Conservation (phyloP, 2,888 invertebrate genomes). For the Hoplodrina blanda region DNA sequence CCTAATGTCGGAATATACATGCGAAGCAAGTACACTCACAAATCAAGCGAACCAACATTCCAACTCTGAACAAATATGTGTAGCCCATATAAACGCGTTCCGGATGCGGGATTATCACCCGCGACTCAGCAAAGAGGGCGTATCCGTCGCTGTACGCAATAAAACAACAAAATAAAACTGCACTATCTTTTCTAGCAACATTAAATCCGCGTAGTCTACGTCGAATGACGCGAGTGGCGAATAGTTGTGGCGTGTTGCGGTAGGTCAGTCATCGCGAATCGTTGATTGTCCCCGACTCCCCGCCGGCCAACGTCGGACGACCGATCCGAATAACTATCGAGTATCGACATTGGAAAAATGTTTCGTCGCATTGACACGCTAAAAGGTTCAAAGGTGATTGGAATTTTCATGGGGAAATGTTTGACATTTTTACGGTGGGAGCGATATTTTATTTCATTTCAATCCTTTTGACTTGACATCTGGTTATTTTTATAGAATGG, state of each 20-base stretch:
- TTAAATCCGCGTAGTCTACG: constrained; percentile 64
- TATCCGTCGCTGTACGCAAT: constrained; percentile 32
- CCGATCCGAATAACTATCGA: constrained; percentile 46
- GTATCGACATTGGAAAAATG: constrained; percentile 49
- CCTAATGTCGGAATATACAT: constrained; percentile 44
- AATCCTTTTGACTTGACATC: constrained; percentile 4
- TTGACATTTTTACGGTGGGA: constrained; percentile 14
- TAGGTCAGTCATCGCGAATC: constrained; percentile 86
- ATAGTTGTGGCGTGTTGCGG: constrained; percentile 80
- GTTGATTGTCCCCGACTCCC: constrained; percentile 69
- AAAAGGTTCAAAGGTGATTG: constrained; percentile 56
- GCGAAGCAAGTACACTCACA: constrained; percentile 51
- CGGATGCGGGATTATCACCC: constrained; percentile 55
- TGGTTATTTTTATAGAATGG: constrained; percentile 34
- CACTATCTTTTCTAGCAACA: constrained; percentile 63
- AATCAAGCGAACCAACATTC: constrained; percentile 46
- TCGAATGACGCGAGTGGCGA: constrained; percentile 78
- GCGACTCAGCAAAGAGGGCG: constrained; percentile 29
- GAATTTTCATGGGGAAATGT: constrained; percentile 43
- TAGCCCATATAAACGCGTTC: constrained; percentile 34
- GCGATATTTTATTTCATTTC: constrained; percentile 39
- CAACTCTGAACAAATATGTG: constrained; percentile 36
- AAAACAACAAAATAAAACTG: constrained; percentile 47
- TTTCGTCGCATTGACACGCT: constrained; percentile 52
- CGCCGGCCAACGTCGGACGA: constrained; percentile 12